These are phyloP conservation scores for Thecocarcelia acutangulata DNA, from an alignment of 2,888 invertebrate species.

Conservation along the genomic window DNA sequence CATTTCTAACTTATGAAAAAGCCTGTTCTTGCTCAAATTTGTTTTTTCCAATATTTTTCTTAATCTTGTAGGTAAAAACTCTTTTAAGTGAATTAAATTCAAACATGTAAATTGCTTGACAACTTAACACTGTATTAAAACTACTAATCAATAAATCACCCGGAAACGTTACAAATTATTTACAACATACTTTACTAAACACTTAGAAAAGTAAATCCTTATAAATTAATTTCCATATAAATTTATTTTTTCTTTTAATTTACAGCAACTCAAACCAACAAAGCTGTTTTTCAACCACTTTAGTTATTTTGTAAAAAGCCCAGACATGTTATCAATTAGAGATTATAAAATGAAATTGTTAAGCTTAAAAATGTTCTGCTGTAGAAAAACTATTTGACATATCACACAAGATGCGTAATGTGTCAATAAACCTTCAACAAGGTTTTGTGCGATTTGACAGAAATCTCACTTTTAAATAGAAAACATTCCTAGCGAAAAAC, in stretches of 20 bases:
- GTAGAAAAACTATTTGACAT: slow-evolving; percentile 65
- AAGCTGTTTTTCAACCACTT: neutral
- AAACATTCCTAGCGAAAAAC: no score
- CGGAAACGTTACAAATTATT: slow-evolving; percentile 45
- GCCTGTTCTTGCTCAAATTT: no score
- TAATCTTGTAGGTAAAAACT: neutral
- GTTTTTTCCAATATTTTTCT: neutral
- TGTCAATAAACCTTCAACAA: slow-evolving; percentile 70
- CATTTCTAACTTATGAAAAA: no score
- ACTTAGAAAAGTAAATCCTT: slow-evolving; percentile 51
- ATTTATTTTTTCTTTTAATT: slow-evolving; percentile 34
- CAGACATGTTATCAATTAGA: neutral
- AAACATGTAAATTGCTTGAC: slow-evolving; percentile 54
- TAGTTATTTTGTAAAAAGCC: neutral
- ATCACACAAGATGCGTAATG: slow-evolving; percentile 69
- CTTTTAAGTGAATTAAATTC: slow-evolving; percentile 1
- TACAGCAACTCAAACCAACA: slow-evolving; percentile 4
- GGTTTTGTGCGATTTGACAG: slow-evolving; percentile 63
- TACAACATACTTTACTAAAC: slow-evolving; percentile 34
- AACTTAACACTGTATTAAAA: slow-evolving; percentile 53
- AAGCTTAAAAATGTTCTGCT: slow-evolving; percentile 6
- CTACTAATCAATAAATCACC: slow-evolving; percentile 60
- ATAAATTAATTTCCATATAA: slow-evolving; percentile 48
- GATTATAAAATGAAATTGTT: neutral
- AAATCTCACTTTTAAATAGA: slow-evolving; percentile 3